Evolutionary conservation across 2,113 vertebrate genomes (phyloP).

Genomic region (Dolichallabes microphthalmus): DNA sequence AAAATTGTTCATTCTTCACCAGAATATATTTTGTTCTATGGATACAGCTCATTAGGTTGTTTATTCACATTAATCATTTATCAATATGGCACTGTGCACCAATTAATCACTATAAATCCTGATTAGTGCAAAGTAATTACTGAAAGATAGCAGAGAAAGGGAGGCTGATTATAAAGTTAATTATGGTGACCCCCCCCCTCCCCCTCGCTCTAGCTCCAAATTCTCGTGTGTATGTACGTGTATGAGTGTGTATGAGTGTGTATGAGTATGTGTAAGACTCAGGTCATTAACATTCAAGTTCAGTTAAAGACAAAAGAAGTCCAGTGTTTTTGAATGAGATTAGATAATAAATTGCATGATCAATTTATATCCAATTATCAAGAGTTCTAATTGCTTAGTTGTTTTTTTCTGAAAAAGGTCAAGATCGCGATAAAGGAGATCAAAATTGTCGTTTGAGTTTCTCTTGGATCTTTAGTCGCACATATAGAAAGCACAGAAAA

Average conservation of each 20-base stretch:
- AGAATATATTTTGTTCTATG: not conserved
- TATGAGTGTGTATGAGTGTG: constrained; percentile 40
- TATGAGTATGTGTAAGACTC: constrained; percentile 1
- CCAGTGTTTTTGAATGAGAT: constrained; percentile 34
- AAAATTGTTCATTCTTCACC: constrained; percentile 2
- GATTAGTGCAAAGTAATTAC: constrained; percentile 67
- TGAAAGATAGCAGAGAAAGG: constrained; percentile 59
- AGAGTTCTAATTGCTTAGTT: not conserved
- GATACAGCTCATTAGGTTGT: constrained; percentile 42
- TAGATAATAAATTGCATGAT: constrained; percentile 26
- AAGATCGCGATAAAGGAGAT: not conserved
- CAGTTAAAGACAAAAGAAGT: not conserved
- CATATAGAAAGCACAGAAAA: no score
- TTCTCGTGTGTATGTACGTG: constrained; percentile 31
- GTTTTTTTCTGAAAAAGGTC: not conserved
- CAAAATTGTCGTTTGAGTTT: not conserved
- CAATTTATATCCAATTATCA: constrained; percentile 55
- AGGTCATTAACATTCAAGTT: constrained; percentile 6
- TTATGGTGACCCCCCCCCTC: constrained; percentile 64
- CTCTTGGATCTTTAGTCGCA: not conserved
- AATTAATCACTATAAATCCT: constrained; percentile 67
- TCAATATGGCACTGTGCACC: constrained; percentile 34
- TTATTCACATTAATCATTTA: constrained; percentile 60
- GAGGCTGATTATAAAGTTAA: constrained; percentile 66
- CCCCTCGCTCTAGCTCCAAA: constrained; percentile 21